Evolutionary conservation across 2,113 vertebrate genomes (phyloP).

Genomic region (Ictalurus furcatus): DNA sequence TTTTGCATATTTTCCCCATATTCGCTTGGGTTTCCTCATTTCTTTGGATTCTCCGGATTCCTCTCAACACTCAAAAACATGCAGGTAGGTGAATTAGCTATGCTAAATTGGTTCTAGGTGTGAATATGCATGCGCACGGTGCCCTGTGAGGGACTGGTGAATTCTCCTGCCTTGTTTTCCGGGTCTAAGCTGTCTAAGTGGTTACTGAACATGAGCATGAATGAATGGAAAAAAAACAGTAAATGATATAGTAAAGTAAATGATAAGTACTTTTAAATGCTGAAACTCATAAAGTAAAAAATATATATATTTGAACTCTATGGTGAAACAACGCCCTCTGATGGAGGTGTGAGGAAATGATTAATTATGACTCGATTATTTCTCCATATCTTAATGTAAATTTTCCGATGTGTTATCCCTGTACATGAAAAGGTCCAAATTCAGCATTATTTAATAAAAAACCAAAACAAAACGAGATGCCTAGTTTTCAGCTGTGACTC

Average conservation of each 20-base stretch:
- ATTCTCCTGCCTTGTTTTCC: too few relatives aligned
- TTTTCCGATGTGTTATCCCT: neutral
- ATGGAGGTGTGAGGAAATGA: neutral
- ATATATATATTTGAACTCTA: neutral
- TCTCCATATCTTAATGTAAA: neutral
- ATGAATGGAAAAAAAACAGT: neutral
- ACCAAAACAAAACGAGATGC: neutral
- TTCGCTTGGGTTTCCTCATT: neutral
- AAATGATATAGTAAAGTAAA: neutral
- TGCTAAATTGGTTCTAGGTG: neutral
- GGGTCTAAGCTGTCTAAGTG: neutral
- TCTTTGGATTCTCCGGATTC: neutral
- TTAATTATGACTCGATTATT: neutral
- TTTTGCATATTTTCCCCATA: neutral
- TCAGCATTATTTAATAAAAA: neutral
- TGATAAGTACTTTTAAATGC: neutral
- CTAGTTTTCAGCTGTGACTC: neutral
- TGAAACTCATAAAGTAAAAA: neutral
- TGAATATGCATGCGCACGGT: neutral
- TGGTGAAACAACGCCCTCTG: neutral
- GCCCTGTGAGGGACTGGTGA: neutral
- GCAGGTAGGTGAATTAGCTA: neutral
- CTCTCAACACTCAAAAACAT: neutral
- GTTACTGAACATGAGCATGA: neutral
- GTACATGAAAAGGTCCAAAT: neutral